phyloP scores from a whole-genome alignment of 1,140 invertebrate species.

The Trichonephila clavipes region DNA sequence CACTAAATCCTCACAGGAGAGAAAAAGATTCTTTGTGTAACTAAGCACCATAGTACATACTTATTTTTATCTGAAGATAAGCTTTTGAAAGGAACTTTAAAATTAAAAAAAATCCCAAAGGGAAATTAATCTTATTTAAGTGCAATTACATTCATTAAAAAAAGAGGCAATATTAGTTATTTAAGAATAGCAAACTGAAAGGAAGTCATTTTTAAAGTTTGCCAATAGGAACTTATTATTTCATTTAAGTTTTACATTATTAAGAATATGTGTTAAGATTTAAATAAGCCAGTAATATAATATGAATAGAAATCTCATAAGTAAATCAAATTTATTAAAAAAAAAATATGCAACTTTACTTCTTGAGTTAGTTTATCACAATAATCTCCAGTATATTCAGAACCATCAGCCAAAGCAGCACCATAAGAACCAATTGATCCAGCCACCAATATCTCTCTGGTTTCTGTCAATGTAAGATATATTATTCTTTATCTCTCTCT shows the following conservation, averaged over 20 bases:
- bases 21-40: no score
- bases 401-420: constrained; percentile 91
- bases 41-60: no score
- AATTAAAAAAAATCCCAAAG: no score
- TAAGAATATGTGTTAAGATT: neutral
- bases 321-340: neutral
- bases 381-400: constrained; percentile 94
- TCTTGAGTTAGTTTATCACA: constrained; percentile 85
- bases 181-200: no score
- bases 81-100: no score
- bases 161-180: no score
- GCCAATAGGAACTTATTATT: no score
- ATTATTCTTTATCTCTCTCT: neutral
- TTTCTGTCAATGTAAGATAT: constrained; percentile 23
- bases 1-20: no score
- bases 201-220: no score
- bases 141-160: no score
- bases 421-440: constrained; percentile 96
- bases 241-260: neutral
- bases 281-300: neutral
- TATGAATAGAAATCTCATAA: neutral
- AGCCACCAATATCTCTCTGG: constrained; percentile 79
- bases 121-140: no score
- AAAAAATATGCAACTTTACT: constrained; percentile 31
- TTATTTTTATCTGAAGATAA: no score